Percentiles rank a stretch among this genome's conserved stretches.
These are phyloP conservation scores for Pteruthius melanotis DNA, from an alignment of 2,113 vertebrate species.

Conservation along the genomic window DNA sequence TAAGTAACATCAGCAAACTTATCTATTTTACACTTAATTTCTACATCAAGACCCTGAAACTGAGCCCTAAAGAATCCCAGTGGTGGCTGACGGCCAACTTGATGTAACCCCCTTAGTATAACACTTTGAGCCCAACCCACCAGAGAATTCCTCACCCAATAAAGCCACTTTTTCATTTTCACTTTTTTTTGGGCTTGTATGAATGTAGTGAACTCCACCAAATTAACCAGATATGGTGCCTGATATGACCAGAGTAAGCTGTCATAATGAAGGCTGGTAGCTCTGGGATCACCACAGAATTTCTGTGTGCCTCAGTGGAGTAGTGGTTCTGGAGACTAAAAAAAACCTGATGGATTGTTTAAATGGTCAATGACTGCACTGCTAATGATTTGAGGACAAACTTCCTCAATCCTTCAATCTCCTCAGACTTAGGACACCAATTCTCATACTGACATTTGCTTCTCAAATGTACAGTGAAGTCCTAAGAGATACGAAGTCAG, in stretches of 20 bases:
- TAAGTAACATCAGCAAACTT: background rate
- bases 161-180: background rate
- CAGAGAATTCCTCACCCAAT: background rate
- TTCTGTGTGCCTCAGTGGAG: background rate
- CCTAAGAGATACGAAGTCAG: background rate
- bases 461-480: background rate
- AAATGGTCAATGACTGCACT: background rate
- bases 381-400: background rate
- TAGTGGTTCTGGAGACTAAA: background rate
- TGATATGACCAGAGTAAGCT: background rate
- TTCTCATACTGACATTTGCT: background rate
- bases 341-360: background rate
- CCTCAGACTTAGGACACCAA: background rate
- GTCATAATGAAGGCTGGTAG: background rate
- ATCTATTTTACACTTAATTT: background rate
- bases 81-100: background rate
- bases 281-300: background rate
- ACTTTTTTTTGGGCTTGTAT: background rate
- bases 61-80: background rate
- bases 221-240: background rate
- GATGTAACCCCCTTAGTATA: background rate
- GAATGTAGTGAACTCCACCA: background rate
- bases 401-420: no score
- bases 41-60: background rate
- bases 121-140: background rate